Evolutionary conservation across 1,140 invertebrate genomes (phyloP), one percentile per base, ranked within the genome.

Genomic region (Phthorimaea operculella): DNA sequence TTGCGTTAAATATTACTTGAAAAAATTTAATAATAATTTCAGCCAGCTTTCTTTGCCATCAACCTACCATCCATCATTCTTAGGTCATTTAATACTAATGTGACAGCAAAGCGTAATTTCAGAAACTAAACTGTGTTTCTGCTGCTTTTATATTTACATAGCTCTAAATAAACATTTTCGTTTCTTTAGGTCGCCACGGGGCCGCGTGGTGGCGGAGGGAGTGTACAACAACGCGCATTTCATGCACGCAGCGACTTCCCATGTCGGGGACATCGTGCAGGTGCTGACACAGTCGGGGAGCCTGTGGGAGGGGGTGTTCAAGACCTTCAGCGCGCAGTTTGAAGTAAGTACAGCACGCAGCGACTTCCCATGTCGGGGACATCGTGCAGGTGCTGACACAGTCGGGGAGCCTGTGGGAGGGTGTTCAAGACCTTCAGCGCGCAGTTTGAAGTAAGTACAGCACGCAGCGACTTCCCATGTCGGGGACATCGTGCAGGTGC

Each of bases 161-260:
- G 21, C 6, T 2, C 2, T 28, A 28, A 28, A 2, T 28, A 28
- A 28, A 28, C 21, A 28, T 28, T 28, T 28, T 28, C 21, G 2
- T 4, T 28, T 28, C 2, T 28, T 28, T 28, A 91, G 90, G 85
- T 89, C 89, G 61, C 90, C 90, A 50, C 86, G 90, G 64, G 86
- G 89, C 66, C 87, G 90, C 66, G 86, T 92, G 34, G 80, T 88
- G 61, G 88, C 91, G 17, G 94, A 96, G 74, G 95, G 94, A 57
- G 90, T 96, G 28, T 96, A 96, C 78, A 93, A 90, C 64, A 96
- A 96, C 88, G 88, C 90, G 58, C 90, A 92, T 77, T 94, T 95
- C 79, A 95, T 96, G 92, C 93, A 96, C 87, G 90, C 93, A 16
- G 90, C 92, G 48, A 93, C 93, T 57, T 90, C 90, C 66, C 90